Base-by-base conservation (phyloP, 2,797 vertebrate genomes). In the Tamandua tetradactyla region DNA sequence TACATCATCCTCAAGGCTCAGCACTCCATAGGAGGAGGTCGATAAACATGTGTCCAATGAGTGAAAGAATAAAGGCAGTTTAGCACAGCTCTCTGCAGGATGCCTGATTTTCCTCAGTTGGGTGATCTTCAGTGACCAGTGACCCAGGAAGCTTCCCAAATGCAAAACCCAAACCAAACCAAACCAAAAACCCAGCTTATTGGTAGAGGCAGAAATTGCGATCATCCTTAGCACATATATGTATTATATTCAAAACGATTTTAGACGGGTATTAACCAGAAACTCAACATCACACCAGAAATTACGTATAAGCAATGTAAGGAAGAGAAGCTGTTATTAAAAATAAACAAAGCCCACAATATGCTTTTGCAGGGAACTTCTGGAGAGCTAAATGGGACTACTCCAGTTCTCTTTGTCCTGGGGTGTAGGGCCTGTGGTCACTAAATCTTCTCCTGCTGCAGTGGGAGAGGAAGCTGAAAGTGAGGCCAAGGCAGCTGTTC, bases 311-410 rank as follows among this genome's bases (percentile, higher is more conserved):
- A 84, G 80, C 47, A 69, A 20, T 20, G 57, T 27, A 35, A 55
- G 75, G 35, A 95, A 85, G 66, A 93, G 83, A 79, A 55, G 27
- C 61, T 69, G 14, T 66, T 91, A 78, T 91, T 93, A 91, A 96
- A 94, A 95, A 82, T 7, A 57, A 95, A 82, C 7, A 57, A 80
- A 87, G 68, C 55, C 23, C 55, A 42, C 17, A 2, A 27, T 30
- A 25, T 55, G 87, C 37, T 80, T 92, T 68, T 83, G 84, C n/a
- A 49, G 66, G 37, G 14, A 71, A 35, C 12, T 49, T 27, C 62
- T 32, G 17, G 42, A 13, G 44, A 37, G 35, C 35, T 40, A n/a
- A 42, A n/a, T 47, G 18, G 37, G 78, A 74, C 55, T 37, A 4
- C 32, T 75, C 30, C n/a, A 37, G 64, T 55, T 68, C 22, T 82